Base-by-base conservation (phyloP, 2,888 invertebrate species). In the Coelogynopora nodosa region DNA sequence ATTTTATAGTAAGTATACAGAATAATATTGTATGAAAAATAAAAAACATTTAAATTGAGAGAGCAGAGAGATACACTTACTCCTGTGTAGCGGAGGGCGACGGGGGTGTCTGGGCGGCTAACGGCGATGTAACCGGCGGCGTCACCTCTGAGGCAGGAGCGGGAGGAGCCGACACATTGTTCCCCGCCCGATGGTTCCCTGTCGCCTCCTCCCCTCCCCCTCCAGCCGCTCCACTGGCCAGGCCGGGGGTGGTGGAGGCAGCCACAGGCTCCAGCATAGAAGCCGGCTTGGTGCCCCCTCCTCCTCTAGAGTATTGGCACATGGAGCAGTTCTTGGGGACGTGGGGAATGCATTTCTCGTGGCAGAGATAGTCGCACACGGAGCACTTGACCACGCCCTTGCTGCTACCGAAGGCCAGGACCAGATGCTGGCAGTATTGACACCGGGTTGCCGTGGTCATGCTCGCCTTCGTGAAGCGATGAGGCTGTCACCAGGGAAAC, bases 291-390 rank as follows among this genome's bases (percentile, higher is more conserved):
- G 2, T 2, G 18, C 49, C 49, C 5, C 49, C 49, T 10, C 49
- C 49, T 10, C 49, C 2, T 2, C 74, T 10, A 29, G 82, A 5
- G n/a, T n/a, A n/a, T n/a, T n/a, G n/a, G n/a, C n/a, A n/a, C 18
- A 31, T 13, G 82, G 82, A 82, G 89, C 93, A 93, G 88, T 92
- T 93, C 93, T 95, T 95, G 88, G 96, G 95, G 86, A 96, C 96
- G 87, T 94, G 93, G 88, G 96, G 95, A 86, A 95, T 94, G 92
- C 97, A 98, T 90, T 96, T 96, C 92, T 97, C 97, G 93, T 98
- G 97, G 92, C 96, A 97, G 91, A 95, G 95, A 91, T 96, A 96
- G 87, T 96, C 96, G 92, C 98, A 98, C 92, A 97, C 97, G 92
- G 95, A 94, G 92, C 98, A 98, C 31, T 84, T 84, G 23, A 85